phyloP scores from a whole-genome alignment of 2,797 vertebrate species.

The Antrozous pallidus region DNA sequence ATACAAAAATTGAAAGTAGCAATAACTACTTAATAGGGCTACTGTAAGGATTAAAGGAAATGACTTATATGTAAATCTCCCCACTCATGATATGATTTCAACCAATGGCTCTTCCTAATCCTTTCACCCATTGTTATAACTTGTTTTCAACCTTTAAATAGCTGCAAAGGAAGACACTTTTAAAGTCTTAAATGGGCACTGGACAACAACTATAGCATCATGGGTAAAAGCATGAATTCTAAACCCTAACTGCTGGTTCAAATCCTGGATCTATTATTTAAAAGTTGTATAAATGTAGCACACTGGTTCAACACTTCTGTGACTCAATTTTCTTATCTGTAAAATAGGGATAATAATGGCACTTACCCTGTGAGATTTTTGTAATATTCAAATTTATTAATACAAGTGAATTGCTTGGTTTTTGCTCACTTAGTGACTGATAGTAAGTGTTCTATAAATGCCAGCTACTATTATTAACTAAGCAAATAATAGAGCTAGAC shows the following conservation, averaged over 20 bases:
- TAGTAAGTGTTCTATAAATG: neutral
- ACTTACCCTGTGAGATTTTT: neutral
- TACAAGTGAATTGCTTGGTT: neutral
- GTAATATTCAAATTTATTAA: neutral
- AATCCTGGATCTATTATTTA: neutral
- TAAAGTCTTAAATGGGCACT: neutral
- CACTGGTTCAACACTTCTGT: neutral
- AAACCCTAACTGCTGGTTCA: neutral
- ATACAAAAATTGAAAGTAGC: neutral
- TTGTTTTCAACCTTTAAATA: neutral
- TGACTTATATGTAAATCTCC: neutral
- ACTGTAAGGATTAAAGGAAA: neutral
- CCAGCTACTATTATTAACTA: neutral
- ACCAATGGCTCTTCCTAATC: neutral
- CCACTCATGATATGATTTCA: neutral
- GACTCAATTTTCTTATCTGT: neutral
- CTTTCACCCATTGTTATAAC: neutral
- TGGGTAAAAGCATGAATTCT: neutral
- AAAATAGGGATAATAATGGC: neutral
- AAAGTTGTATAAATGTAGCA: neutral
- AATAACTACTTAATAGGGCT: neutral
- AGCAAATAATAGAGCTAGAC: neutral
- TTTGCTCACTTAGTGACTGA: neutral
- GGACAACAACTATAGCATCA: neutral
- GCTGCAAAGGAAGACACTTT: neutral